Conservation (phyloP, 2,113 vertebrate species). For the Eclectus roratus region DNA sequence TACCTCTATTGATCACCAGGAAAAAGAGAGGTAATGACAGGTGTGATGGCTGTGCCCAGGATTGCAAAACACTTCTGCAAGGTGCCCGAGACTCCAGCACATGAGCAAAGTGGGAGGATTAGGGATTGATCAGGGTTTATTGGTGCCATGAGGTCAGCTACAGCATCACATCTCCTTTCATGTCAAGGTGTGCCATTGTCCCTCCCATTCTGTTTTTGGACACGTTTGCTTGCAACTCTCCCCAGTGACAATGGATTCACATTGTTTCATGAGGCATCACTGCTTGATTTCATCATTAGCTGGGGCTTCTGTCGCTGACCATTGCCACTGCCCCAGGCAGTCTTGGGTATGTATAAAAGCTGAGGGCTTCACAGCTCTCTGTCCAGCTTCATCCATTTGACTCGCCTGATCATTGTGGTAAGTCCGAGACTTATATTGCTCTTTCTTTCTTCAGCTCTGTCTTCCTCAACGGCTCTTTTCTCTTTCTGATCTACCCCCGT, state of each 20-base stretch:
- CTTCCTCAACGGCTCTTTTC: no score
- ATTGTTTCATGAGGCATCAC: no score
- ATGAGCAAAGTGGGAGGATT: not conserved
- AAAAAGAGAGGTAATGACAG: not conserved
- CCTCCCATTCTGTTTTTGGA: not conserved
- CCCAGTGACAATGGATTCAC: not conserved
- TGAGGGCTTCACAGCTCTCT: no score
- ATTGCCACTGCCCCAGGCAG: no score
- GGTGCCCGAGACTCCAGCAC: rapidly evolving
- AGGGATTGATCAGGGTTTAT: not conserved
- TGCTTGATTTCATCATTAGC: not conserved
- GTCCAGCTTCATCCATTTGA: no score
- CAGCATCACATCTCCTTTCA: not conserved
- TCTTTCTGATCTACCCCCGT: no score
- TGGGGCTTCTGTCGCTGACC: not conserved
- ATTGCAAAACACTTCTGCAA: not conserved
- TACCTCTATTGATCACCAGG: not conserved
- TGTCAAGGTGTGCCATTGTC: no score
- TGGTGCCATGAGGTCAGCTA: not conserved
- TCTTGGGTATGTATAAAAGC: no score
- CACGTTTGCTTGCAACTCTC: not conserved
- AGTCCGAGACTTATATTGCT: no score
- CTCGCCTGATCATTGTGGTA: no score
- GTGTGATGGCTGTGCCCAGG: not conserved
- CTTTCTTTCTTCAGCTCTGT: no score